These are phyloP conservation scores for Sympetrum striolatum DNA, from an alignment of 2,888 invertebrate species.

Conservation along the genomic window DNA sequence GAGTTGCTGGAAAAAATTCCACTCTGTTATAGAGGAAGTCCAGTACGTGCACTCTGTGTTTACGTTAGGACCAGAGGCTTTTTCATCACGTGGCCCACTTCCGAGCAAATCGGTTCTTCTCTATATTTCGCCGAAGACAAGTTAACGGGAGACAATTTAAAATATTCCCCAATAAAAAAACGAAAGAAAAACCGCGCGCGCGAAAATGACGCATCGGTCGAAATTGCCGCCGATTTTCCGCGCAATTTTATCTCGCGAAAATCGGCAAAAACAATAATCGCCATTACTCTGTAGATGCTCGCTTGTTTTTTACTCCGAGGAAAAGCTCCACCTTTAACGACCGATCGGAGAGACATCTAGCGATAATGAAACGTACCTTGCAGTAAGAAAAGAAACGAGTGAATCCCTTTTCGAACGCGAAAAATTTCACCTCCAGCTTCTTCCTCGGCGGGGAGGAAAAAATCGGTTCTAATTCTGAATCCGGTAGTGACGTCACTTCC, in stretches of 20 bases:
- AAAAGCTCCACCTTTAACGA: not conserved
- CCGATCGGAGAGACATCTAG: conserved; percentile 13
- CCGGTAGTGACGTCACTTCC: not conserved
- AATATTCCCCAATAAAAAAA: not conserved
- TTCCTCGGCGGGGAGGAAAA: not conserved
- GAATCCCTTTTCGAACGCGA: not conserved
- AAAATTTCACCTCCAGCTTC: not conserved
- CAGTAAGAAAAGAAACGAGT: not conserved
- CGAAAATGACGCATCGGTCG: conserved; percentile 9
- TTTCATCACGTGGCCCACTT: not conserved
- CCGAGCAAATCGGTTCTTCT: not conserved
- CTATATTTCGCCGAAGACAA: not conserved
- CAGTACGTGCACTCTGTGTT: not conserved
- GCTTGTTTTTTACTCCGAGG: not conserved
- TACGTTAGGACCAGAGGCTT: not conserved
- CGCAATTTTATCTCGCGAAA: conserved; percentile 16
- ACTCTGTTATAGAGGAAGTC: not conserved
- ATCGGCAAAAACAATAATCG: not conserved
- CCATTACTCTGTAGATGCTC: not conserved
- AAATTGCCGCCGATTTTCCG: conserved; percentile 14
- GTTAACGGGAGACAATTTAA: conserved; percentile 3
- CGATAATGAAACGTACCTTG: not conserved
- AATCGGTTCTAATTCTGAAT: not conserved
- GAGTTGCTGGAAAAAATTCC: not conserved
- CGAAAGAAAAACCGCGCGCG: not conserved